phyloP scores from a whole-genome alignment of 2,797 vertebrate genomes.

The Centroberyx gerrardi region DNA sequence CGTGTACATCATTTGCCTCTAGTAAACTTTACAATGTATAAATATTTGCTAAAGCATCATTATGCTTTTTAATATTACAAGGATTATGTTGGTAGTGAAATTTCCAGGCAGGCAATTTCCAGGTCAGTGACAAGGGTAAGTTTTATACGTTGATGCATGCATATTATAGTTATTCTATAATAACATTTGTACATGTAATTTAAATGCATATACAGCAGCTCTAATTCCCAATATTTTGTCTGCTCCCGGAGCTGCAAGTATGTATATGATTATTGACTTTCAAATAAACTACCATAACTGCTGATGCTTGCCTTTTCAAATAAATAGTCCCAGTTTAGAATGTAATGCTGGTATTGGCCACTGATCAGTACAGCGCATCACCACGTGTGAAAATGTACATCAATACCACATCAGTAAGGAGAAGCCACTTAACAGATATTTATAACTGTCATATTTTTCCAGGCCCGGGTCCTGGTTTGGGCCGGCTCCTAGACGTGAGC shows the following conservation, averaged over 20 bases:
- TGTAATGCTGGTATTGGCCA: conserved; percentile 8
- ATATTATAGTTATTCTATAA: neutral
- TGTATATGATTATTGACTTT: conserved; percentile 10
- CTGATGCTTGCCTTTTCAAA: conserved; percentile 6
- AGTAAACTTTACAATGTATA: conserved; percentile 29
- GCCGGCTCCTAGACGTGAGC: conserved; percentile 56
- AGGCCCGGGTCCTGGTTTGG: conserved; percentile 43
- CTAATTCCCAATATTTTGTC: neutral
- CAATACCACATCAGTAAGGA: conserved; percentile 30
- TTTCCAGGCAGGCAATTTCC: conserved; percentile 24
- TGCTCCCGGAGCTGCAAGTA: neutral
- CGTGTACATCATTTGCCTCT: conserved; percentile 30
- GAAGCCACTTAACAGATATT: conserved; percentile 37
- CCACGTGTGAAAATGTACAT: conserved; percentile 1
- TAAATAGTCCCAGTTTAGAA: neutral
- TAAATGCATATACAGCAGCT: neutral
- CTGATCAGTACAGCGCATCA: neutral
- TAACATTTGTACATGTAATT: neutral
- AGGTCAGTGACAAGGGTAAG: neutral
- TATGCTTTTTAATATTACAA: neutral
- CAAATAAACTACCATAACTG: conserved; percentile 8
- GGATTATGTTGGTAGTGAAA: neutral
- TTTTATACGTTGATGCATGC: neutral
- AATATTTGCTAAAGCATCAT: conserved; percentile 3
- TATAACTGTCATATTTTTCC: conserved; percentile 39